Evolutionary conservation across 2,797 vertebrate genomes (phyloP).

Genomic region (Amniataba percoides): DNA sequence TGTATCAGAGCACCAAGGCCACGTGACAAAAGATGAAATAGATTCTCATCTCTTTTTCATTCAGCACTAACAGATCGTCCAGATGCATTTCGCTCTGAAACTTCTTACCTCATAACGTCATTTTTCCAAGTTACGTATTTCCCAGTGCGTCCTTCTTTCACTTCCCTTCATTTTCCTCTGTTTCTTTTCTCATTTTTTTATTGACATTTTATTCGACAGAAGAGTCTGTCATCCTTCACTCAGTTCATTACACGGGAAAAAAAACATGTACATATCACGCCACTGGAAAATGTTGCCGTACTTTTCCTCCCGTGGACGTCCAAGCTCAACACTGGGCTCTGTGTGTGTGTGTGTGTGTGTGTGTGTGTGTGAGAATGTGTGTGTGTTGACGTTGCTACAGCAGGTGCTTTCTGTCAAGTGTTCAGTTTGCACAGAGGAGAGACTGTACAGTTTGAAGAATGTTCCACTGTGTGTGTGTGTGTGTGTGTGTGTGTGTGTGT

Average conservation of each 20-base stretch:
- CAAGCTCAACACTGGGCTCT: conserved; percentile 41
- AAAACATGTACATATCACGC: conserved; percentile 22
- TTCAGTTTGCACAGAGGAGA: conserved; percentile 58
- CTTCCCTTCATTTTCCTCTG: neutral
- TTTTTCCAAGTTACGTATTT: conserved; percentile 33
- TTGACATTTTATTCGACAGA: conserved; percentile 8
- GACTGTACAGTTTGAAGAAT: conserved; percentile 48
- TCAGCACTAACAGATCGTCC: neutral
- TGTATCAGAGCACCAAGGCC: neutral
- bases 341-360: conserved; percentile 32
- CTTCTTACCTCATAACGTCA: neutral
- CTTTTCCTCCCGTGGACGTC: conserved; percentile 55
- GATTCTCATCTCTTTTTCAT: neutral
- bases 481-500: conserved; percentile 8
- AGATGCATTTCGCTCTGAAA: conserved; percentile 9
- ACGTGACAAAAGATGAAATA: neutral
- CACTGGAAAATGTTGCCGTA: conserved; percentile 69
- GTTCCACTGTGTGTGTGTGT: conserved; percentile 30
- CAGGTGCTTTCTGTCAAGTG: conserved; percentile 76
- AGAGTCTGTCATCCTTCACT: conserved; percentile 33
- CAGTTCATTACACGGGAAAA: conserved; percentile 10
- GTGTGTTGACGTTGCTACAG: conserved; percentile 39
- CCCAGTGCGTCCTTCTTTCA: neutral
- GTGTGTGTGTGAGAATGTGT: conserved; percentile 34
- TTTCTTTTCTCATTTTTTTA: conserved; percentile 13